phyloP scores from a whole-genome alignment of 2,797 vertebrate genomes.

The Cottoperca gobio region DNA sequence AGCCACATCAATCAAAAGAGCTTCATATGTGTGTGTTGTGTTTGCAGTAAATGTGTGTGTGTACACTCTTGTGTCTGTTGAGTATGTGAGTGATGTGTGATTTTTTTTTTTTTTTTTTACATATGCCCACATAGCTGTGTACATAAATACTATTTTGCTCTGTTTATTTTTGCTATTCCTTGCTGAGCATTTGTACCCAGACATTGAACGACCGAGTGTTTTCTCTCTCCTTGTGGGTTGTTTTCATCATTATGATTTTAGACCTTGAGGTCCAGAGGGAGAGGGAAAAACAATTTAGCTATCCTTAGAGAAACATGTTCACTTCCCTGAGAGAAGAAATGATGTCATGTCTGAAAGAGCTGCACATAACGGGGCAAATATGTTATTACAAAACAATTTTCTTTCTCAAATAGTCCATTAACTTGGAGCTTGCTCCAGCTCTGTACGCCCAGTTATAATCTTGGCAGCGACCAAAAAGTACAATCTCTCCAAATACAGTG shows the following conservation, averaged over 20 bases:
- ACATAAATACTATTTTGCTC: conserved; percentile 45
- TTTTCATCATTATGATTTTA: conserved; percentile 61
- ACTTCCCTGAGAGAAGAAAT: conserved; percentile 37
- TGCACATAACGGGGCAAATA: conserved; percentile 35
- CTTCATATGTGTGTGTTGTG: conserved; percentile 7
- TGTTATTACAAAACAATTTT: conserved; percentile 30
- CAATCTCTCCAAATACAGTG: conserved; percentile 3
- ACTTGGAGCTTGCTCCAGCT: neutral
- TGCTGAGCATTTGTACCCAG: conserved; percentile 33
- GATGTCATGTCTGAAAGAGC: conserved; percentile 69
- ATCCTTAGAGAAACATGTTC: conserved; percentile 60
- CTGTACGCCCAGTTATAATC: neutral
- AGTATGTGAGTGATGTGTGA: conserved; percentile 47
- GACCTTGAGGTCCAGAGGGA: conserved; percentile 18
- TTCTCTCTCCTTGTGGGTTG: conserved; percentile 30
- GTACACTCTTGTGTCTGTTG: conserved; percentile 16
- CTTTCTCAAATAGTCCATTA: conserved; percentile 12
- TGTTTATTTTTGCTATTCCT: conserved; percentile 67
- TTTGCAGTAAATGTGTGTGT: conserved; percentile 37
- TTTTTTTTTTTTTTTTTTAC: too few species aligned
- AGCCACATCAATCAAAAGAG: conserved; percentile 62
- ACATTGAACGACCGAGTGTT: conserved; percentile 39
- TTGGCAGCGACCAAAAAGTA: neutral
- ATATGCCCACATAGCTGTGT: conserved; percentile 27
- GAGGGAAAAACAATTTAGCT: conserved; percentile 52